These are phyloP conservation scores for Oeneis ivallda DNA, from an alignment of 2,888 invertebrate genomes.

Conservation along the genomic window DNA sequence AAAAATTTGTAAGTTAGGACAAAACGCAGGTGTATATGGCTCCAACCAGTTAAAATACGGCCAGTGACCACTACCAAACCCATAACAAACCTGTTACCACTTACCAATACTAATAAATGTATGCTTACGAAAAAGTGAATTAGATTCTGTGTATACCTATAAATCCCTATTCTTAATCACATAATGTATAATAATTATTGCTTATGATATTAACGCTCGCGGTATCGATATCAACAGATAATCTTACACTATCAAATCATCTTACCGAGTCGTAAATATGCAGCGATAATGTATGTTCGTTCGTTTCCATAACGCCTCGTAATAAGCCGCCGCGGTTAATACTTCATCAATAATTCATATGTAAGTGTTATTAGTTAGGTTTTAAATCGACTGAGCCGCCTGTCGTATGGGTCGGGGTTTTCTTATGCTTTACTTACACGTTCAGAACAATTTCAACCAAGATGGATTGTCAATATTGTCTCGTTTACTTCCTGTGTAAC, in stretches of 20 bases:
- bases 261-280: constrained; percentile 48
- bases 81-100: constrained; percentile 6
- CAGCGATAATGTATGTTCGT: constrained; percentile 59
- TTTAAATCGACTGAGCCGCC: constrained; percentile 37
- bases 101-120: constrained; percentile 9
- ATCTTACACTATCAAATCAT: constrained; percentile 28
- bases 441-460: not conserved
- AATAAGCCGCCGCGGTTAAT: constrained; percentile 60
- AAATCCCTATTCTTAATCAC: constrained; percentile 24
- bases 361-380: constrained; percentile 53
- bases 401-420: constrained; percentile 28
- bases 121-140: constrained; percentile 18
- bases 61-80: not conserved
- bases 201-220: constrained; percentile 22
- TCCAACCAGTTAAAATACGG: not conserved
- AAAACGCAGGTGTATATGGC: too few species aligned
- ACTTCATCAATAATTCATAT: constrained; percentile 64
- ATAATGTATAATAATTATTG: constrained; percentile 24
- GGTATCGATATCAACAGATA: constrained; percentile 27
- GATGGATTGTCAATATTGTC: constrained; percentile 1
- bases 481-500: not conserved
- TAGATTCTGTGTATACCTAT: constrained; percentile 17
- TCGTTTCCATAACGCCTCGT: constrained; percentile 60
- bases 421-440: constrained; percentile 19
- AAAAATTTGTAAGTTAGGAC: too few species aligned